Evolutionary conservation across 2,113 vertebrate species (phyloP).

Genomic region (Phalacrocorax aristotelis): DNA sequence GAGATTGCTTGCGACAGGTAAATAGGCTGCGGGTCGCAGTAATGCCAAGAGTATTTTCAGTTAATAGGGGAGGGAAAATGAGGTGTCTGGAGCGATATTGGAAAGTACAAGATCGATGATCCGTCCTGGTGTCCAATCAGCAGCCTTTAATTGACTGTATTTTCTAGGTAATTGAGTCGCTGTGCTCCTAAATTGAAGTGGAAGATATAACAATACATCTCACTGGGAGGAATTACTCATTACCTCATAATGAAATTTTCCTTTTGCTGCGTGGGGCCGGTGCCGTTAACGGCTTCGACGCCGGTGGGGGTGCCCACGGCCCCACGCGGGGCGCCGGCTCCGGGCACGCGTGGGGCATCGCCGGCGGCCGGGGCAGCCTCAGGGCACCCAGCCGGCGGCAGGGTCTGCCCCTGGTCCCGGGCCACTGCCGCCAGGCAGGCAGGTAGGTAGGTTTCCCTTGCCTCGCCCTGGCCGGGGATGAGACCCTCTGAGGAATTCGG

Average conservation of each 20-base stretch:
- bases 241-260: constrained; percentile 83
- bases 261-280: constrained; percentile 69
- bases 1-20: constrained; percentile 92
- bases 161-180: constrained; percentile 87
- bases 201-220: constrained; percentile 84
- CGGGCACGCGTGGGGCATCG: neutral
- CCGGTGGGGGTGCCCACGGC: neutral
- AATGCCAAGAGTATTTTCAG: constrained; percentile 88
- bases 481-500: neutral
- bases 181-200: constrained; percentile 84
- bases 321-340: neutral
- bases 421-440: neutral
- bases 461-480: neutral
- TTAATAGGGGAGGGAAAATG: constrained; percentile 92
- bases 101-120: constrained; percentile 94
- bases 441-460: neutral
- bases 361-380: no score
- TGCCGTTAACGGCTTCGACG: constrained; percentile 6
- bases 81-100: constrained; percentile 90
- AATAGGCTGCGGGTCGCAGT: constrained; percentile 85
- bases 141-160: constrained; percentile 91
- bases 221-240: constrained; percentile 80
- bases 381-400: neutral
- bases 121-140: constrained; percentile 86
- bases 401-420: neutral